Base-by-base conservation (phyloP, 2,888 invertebrate genomes). In the Poecilus cupreus region DNA sequence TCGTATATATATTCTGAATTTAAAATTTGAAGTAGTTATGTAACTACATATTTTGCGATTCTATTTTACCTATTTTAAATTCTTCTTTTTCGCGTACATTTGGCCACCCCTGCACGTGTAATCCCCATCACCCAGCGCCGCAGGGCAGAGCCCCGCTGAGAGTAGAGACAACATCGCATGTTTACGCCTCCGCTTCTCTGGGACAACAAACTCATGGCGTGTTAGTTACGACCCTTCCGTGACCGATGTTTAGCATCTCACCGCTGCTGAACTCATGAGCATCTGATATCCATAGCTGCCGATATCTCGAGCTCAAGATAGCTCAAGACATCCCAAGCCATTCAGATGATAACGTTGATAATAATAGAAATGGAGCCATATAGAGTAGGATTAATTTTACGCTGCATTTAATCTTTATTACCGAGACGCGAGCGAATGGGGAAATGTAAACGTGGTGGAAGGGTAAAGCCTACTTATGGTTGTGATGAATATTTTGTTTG, bases 211-310 rank as follows among this genome's bases (percentile, higher is more conserved):
- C 22, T 16, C 26, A 26, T 8, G 10, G 64, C 13, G 13, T 70
- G 70, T 70, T 70, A 70, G 70, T 70, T 70, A 70, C 70, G 37
- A 26, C 37, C 70, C 37, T 39, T 70, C 37, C 70, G 70, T 70
- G 70, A 70, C 70, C 70, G 70, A 70, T 70, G 70, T 37, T 70
- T 70, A 70, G 70, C 70, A 70, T 70, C 70, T 22, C 5, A 2
- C 4, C 11, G 46, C 11, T 10, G 8, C 8, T 32, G 32, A 39
- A 37, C 5, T 37, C 39, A 8, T 20, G 11, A 11, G 5, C 32
- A 13, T 6, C 26, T 20, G 18, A 26, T 39, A 37, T 16, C 26
- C 11, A 70, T 18, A 13, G 16, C 16, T 39, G 0, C 37, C 70
- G 37, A 26, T 70, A 70, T 37, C 26, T 20, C 32, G 8, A 32